Conservation (phyloP, 1,140 invertebrate species). For the Nephotettix cincticeps region DNA sequence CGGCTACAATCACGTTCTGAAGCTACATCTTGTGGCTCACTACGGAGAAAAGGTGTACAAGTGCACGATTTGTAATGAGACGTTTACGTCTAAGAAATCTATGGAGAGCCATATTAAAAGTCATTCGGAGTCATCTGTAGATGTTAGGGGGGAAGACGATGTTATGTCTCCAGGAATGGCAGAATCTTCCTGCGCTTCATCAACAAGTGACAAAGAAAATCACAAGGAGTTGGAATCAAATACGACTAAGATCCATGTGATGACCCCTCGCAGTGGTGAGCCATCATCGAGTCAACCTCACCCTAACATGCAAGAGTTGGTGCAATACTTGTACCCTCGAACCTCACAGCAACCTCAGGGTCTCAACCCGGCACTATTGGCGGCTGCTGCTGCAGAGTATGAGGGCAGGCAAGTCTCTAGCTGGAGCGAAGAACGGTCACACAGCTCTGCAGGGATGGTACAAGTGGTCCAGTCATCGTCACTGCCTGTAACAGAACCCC, state of each 20-base stretch:
- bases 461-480: conserved; percentile 38
- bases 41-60: conserved; percentile 90
- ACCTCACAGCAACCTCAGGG: conserved; percentile 23
- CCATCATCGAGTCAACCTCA: conserved; percentile 17
- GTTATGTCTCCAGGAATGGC: conserved; percentile 39
- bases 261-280: neutral
- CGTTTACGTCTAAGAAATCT: conserved; percentile 84
- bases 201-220: conserved; percentile 53
- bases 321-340: conserved; percentile 37
- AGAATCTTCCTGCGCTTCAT: conserved; percentile 44
- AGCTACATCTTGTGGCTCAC: conserved; percentile 86
- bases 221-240: conserved; percentile 31
- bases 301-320: conserved; percentile 34
- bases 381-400: conserved; percentile 48
- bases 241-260: neutral
- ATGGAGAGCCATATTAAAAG: conserved; percentile 89
- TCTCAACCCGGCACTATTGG: conserved; percentile 52
- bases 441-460: conserved; percentile 41
- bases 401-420: conserved; percentile 41
- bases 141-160: conserved; percentile 41
- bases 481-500: conserved; percentile 40
- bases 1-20: conserved; percentile 85
- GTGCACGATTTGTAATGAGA: conserved; percentile 85
- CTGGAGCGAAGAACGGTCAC: conserved; percentile 19
- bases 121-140: conserved; percentile 63